Evolutionary conservation across 2,888 invertebrate species (phyloP).

Genomic region (Oxystoma pomonae): DNA sequence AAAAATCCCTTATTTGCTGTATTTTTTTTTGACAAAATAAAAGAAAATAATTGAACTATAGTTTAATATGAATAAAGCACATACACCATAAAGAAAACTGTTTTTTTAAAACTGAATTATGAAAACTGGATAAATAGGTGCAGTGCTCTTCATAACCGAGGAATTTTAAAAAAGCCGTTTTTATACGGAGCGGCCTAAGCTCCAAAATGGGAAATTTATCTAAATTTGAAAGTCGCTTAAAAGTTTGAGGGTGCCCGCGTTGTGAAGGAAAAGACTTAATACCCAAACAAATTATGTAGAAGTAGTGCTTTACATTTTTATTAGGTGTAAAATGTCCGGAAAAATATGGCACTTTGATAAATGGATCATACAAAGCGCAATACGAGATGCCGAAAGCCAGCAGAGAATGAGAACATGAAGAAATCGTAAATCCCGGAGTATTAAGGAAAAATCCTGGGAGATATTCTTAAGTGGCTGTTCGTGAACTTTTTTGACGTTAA

Average conservation of each 20-base stretch:
- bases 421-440: background rate
- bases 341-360: slow-evolving; percentile 31
- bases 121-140: background rate
- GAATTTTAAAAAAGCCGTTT: background rate
- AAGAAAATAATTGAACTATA: too few relatives aligned
- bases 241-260: slow-evolving; percentile 20
- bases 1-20: too few relatives aligned
- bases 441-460: background rate
- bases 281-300: slow-evolving; percentile 45
- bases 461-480: background rate
- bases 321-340: slow-evolving; percentile 40
- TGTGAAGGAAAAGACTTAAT: slow-evolving; percentile 35
- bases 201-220: slow-evolving; percentile 24
- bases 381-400: background rate
- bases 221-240: slow-evolving; percentile 24
- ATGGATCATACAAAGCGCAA: background rate
- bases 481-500: background rate
- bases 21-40: too few relatives aligned
- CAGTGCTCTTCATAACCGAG: background rate
- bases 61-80: too few relatives aligned
- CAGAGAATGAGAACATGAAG: background rate
- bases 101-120: too few relatives aligned
- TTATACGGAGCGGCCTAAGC: slow-evolving; percentile 5
- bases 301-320: slow-evolving; percentile 46
- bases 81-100: too few relatives aligned